These are phyloP conservation scores for Capreolus pygargus DNA, from an alignment of 2,113 vertebrate species.

Conservation along the genomic window DNA sequence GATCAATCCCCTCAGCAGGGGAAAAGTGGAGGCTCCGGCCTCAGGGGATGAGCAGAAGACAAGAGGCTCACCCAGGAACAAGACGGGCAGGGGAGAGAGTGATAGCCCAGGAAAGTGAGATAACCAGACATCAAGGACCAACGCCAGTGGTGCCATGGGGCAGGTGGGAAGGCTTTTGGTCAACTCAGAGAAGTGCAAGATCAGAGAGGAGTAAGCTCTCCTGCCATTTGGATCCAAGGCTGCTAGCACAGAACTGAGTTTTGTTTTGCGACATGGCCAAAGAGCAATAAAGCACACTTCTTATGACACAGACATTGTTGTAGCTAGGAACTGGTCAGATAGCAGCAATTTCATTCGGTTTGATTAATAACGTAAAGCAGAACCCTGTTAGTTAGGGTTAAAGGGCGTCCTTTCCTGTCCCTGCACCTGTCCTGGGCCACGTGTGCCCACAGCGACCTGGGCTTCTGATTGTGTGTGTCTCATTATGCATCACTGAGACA, in stretches of 20 bases:
- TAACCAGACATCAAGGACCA: not conserved
- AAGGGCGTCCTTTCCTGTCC: not conserved
- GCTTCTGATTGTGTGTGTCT: not conserved
- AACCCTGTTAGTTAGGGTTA: not conserved
- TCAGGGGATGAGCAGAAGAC: not conserved
- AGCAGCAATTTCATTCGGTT: not conserved
- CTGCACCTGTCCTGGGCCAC: not conserved
- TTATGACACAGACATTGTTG: not conserved
- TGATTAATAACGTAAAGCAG: not conserved
- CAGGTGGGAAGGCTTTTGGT: not conserved
- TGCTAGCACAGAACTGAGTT: not conserved
- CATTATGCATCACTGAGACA: slow-evolving; percentile 25
- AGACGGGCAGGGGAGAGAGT: not conserved
- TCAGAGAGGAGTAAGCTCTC: not conserved
- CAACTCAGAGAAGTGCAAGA: not conserved
- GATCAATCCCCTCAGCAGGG: not conserved
- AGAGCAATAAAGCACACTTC: not conserved
- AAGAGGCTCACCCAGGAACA: not conserved
- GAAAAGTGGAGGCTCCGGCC: not conserved
- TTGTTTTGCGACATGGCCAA: not conserved
- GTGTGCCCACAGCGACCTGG: not conserved
- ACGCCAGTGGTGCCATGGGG: rapidly evolving
- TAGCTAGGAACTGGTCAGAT: not conserved
- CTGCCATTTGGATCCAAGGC: not conserved
- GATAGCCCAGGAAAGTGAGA: not conserved